phyloP scores from a whole-genome alignment of 2,797 vertebrate species.

The Phataginus tetradactyla region DNA sequence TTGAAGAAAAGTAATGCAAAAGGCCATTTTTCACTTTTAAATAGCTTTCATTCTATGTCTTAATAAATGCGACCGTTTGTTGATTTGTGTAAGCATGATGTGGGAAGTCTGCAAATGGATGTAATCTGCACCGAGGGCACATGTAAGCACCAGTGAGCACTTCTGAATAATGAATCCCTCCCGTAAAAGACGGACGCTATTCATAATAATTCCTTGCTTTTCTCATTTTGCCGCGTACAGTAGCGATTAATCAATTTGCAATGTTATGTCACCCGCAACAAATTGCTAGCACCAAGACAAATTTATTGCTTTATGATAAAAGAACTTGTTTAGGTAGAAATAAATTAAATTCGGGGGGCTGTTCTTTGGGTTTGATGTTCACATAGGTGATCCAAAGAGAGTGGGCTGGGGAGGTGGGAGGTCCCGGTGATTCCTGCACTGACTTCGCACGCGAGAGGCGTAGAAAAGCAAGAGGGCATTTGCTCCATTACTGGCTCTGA shows the following conservation, averaged over 20 bases:
- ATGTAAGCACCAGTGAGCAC: constrained; percentile 91
- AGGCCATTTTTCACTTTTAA: constrained; percentile 91
- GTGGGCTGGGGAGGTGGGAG: constrained; percentile 76
- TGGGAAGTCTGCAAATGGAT: constrained; percentile 93
- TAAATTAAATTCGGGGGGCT: constrained; percentile 91
- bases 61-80: constrained; percentile 93
- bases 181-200: constrained; percentile 94
- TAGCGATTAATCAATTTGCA: constrained; percentile 94
- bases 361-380: constrained; percentile 88
- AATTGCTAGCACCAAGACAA: constrained; percentile 93
- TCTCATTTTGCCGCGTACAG: constrained; percentile 91
- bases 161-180: constrained; percentile 98
- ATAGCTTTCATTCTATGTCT: constrained; percentile 92
- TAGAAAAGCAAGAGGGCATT: constrained; percentile 41
- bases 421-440: constrained; percentile 77
- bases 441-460: constrained; percentile 39
- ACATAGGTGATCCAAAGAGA: constrained; percentile 85
- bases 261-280: constrained; percentile 93
- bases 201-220: constrained; percentile 98
- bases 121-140: constrained; percentile 89
- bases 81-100: constrained; percentile 93
- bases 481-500: constrained; percentile 66
- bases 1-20: constrained; percentile 83
- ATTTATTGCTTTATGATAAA: constrained; percentile 95
- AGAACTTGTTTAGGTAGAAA: constrained; percentile 93